Percentiles rank a stretch among this genome's conserved stretches.
These are phyloP conservation scores for Cladorhizidae sp. DNA, from an alignment of 37 sponge, comb jelly and placozoan genomes.

Conservation along the genomic window DNA sequence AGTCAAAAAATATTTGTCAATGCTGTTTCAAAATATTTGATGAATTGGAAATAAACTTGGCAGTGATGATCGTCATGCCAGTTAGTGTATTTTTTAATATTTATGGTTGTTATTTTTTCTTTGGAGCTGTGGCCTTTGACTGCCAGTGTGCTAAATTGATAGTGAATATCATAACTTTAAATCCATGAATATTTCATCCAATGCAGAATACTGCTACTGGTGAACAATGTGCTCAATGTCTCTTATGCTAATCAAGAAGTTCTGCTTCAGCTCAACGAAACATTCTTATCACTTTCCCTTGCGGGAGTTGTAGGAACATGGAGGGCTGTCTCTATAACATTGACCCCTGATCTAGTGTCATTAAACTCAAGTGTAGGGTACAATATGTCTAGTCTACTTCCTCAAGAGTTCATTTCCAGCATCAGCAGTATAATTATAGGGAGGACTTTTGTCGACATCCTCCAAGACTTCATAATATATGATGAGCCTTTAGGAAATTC, in stretches of 20 bases:
- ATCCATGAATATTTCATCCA: not conserved
- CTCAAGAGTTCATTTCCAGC: not conserved
- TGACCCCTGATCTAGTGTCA: not conserved
- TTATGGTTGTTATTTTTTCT: too few relatives aligned
- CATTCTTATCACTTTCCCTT: not conserved
- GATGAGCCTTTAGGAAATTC: not conserved
- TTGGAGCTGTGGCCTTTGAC: too few relatives aligned
- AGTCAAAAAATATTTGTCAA: too few relatives aligned
- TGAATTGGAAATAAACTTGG: too few relatives aligned
- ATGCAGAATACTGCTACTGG: not conserved
- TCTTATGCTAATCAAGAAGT: not conserved
- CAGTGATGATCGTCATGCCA: too few relatives aligned
- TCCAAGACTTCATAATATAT: conserved; percentile 26
- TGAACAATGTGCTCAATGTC: not conserved
- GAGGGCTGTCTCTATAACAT: not conserved
- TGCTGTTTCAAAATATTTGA: too few relatives aligned
- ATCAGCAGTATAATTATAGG: not conserved
- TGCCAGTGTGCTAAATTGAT: too few relatives aligned
- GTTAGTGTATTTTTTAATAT: too few relatives aligned
- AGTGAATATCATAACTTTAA: too few relatives aligned
- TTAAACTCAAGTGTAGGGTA: not conserved
- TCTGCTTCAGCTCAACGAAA: not conserved
- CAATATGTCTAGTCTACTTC: not conserved
- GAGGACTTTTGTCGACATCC: not conserved
- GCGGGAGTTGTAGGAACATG: not conserved